Conservation (phyloP, 2,113 vertebrate species). For the Osmerus eperlanus region DNA sequence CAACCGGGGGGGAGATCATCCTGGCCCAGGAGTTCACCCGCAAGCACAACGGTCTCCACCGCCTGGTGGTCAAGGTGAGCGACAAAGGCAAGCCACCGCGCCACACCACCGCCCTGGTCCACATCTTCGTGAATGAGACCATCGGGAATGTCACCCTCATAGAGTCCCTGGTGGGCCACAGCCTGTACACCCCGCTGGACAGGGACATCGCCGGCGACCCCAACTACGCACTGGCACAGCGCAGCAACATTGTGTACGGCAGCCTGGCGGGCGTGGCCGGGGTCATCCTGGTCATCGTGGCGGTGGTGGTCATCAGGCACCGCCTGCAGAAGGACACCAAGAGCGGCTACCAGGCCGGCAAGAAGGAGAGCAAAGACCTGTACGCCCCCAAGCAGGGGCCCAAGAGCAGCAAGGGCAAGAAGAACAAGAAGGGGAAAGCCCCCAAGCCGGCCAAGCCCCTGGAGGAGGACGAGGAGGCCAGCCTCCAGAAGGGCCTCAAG, state of each 20-base stretch:
- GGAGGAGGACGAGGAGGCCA: constrained; percentile 89
- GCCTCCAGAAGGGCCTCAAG: constrained; percentile 90
- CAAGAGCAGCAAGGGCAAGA: constrained; percentile 88
- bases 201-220: constrained; percentile 95
- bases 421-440: constrained; percentile 90
- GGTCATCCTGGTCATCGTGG: constrained; percentile 86
- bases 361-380: constrained; percentile 96
- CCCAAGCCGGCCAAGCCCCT: constrained; percentile 86
- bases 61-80: constrained; percentile 87
- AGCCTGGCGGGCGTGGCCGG: constrained; percentile 86
- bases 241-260: constrained; percentile 89
- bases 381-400: constrained; percentile 89
- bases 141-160: constrained; percentile 85
- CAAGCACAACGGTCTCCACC: constrained; percentile 91
- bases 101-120: constrained; percentile 88
- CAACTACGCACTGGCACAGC: constrained; percentile 81
- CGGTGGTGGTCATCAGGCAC: constrained; percentile 87
- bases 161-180: constrained; percentile 90
- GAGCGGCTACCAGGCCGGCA: constrained; percentile 95
- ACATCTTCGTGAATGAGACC: constrained; percentile 94
- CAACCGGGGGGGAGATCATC: constrained; percentile 83
- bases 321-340: constrained; percentile 91
- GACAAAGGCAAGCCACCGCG: constrained; percentile 89
- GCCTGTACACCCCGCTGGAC: constrained; percentile 90
- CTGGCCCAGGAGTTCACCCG: constrained; percentile 87